Evolutionary conservation across 2,113 vertebrate genomes (phyloP), one percentile per base, ranked within the genome.

Genomic region (Urocynchramus pylzowi): DNA sequence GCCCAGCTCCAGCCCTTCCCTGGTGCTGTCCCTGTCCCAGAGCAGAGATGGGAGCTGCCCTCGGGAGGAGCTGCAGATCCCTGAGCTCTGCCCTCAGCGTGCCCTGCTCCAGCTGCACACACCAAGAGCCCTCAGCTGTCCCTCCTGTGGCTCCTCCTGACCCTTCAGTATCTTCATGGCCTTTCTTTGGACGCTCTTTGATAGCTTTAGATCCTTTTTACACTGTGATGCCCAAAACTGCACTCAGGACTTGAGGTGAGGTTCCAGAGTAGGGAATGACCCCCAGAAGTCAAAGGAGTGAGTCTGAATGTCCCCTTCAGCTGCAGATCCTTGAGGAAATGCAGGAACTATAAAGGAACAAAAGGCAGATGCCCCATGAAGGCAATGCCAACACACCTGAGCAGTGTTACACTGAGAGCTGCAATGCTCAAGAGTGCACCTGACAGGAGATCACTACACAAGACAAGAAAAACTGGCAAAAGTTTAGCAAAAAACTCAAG

Each of bases 161-260:
- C 30, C 42, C 35, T 42, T 64, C 57, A 49, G 4, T 0, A 26
- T 27, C 49, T 27, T 13, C 0, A 0, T 50, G 26, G 6, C 10
- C 59, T 7, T 4, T 26, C 35, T 42, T 63, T 35, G 57, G 49
- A 35, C 31, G 7, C 8, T 42, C 31, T 27, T 13, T 23, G 12
- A 33, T 4, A 28, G 22, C 16, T 65, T 74, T 28, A 52, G 44
- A 28, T 57, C 9, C 21, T 33, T 81, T 35, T 44, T 57, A 50
- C 33, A 37, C 30, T 8, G 8, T 11, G 27, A 14, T 67, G 33
- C 33, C 37, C 59, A 16, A 73, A 88, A 71, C 14, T 7, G 7
- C 27, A 27, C 18, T 41, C 68, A 59, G 52, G 27, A 49, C 37
- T 44, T 5, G 4, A 28, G 22, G 22, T 37, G 59, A 37, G 10